A percentile compares a stretch with the other conserved stretches of the same genome.
Conservation (phyloP, 2,113 vertebrate species). For the Grallaria varia region DNA sequence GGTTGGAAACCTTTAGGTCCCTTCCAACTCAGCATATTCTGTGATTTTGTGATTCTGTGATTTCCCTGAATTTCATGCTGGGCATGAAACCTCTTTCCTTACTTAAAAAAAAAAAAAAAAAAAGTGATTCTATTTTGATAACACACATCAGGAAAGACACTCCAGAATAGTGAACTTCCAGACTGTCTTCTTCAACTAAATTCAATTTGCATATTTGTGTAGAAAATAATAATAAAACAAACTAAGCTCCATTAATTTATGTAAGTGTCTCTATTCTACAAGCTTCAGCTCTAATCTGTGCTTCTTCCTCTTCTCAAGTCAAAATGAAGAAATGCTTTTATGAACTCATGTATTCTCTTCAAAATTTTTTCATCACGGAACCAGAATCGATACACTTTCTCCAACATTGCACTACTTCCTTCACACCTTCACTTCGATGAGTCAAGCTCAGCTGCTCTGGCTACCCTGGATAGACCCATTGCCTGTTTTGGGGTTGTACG, state of each 20-base stretch:
- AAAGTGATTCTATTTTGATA: neutral
- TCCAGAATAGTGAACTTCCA: neutral
- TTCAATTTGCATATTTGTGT: neutral
- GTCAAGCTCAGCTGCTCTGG: neutral
- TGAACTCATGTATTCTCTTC: neutral
- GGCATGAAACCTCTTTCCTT: neutral
- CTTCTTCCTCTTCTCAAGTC: neutral
- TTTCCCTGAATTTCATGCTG: neutral
- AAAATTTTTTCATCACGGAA: neutral
- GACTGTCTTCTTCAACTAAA: neutral
- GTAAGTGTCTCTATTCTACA: neutral
- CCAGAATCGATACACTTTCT: neutral
- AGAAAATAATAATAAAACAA: neutral
- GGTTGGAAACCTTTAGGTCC: neutral
- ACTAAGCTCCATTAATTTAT: neutral
- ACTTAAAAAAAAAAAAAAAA: neutral
- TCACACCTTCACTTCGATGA: neutral
- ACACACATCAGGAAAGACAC: neutral
- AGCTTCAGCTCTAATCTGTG: neutral
- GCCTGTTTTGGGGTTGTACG: neutral
- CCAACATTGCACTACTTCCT: neutral
- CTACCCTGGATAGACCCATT: neutral
- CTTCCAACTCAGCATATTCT: neutral
- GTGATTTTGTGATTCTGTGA: neutral
- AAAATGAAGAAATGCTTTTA: neutral